Evolutionary conservation across 2,797 vertebrate genomes (phyloP), one percentile per base, ranked within the genome.

Genomic region (Catamblyrhynchus diadema): DNA sequence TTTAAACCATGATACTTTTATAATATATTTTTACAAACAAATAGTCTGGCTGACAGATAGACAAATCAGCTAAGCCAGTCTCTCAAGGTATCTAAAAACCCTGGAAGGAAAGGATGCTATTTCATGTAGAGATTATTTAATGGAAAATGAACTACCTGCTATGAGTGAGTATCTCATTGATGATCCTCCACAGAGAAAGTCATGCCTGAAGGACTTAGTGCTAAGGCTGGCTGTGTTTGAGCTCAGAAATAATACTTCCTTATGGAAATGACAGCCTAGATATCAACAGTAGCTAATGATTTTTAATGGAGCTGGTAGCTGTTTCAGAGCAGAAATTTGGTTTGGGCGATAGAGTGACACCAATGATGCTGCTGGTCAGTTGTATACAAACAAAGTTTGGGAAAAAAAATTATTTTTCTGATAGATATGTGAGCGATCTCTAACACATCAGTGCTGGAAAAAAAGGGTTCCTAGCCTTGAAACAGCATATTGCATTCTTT

Each of bases 101-200:
- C 4, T 47, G 42, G n/a, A 53, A 42, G 7, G 37, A 79, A 69
- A 90, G 32, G 19, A 75, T 84, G 23, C 1, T 7, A 25, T 66
- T 90, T 88, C 54, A 66, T 44, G 39, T 39, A 41, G 47, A 77
- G 62, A 79, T 83, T 94, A 70, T 66, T 88, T 88, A 66, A 62
- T 60, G n/a, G 70, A 84, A 90, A 93, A 95, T 82, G 32, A 91
- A 66, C 35, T 54, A 84, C 66, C 54, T 84, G 41, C 51, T 94
- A 62, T 12, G 23, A 83, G 35, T 48, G 79, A 79, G 22, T 5
- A 79, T 65, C 47, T 66, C n/a, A n/a, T 19, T 72, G 44, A 83
- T 88, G 81, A 93, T 86, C 18, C 24, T 86, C 75, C 67, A 30
- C 7, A 7, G 67, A 91, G 87, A 60, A 93, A 71, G 28, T 44